phyloP scores from a whole-genome alignment of 2,797 vertebrate genomes.

The Thunnus albacares region DNA sequence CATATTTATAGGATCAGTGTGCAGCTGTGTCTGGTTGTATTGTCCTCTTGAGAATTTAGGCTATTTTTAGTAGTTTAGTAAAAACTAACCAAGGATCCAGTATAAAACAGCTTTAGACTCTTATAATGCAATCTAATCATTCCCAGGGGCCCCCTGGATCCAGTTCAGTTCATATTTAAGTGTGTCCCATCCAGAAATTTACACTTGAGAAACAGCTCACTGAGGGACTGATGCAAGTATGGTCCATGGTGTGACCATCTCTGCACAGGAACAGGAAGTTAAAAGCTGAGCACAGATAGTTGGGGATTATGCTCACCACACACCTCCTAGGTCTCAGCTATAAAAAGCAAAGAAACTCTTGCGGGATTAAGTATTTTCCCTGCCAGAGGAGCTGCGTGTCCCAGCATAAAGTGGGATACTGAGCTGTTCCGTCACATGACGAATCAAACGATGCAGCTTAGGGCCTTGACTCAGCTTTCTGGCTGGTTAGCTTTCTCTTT shows the following conservation, averaged over 20 bases:
- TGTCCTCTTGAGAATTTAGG: too few species aligned
- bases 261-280: constrained; percentile 43
- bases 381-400: constrained; percentile 50
- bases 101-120: neutral
- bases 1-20: too few species aligned
- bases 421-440: constrained; percentile 65
- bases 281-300: constrained; percentile 59
- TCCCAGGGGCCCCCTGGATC: too few species aligned
- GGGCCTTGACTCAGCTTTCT: constrained; percentile 51
- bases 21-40: neutral
- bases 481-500: constrained; percentile 42
- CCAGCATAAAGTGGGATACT: constrained; percentile 55
- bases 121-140: too few species aligned
- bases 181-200: neutral
- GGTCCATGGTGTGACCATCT: neutral
- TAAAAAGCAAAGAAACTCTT: constrained; percentile 74
- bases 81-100: neutral
- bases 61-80: too few species aligned
- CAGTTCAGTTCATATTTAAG: neutral
- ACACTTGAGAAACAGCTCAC: neutral
- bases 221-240: neutral
- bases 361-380: constrained; percentile 75
- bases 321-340: constrained; percentile 65
- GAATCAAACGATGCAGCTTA: constrained; percentile 60
- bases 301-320: constrained; percentile 68